Conservation (phyloP, 30 jellyfish, hydroid and myxozoan genomes). For the Morbakka virulenta region DNA sequence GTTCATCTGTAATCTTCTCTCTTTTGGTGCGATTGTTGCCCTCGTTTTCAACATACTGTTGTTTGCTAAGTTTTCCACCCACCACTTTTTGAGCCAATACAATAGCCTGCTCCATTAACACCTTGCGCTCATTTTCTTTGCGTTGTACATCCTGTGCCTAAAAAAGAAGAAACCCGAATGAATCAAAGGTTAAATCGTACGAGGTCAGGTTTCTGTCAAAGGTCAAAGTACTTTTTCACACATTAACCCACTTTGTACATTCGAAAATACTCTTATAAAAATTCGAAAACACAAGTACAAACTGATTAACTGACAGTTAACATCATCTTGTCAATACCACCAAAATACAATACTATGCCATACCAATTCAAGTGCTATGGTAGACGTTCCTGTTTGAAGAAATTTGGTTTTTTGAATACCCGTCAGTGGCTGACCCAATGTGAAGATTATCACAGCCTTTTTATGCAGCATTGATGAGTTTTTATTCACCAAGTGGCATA, state of each 20-base stretch:
- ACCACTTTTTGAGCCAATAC: slow-evolving; percentile 76
- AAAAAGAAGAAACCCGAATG: not conserved
- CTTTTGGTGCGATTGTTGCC: slow-evolving; percentile 60
- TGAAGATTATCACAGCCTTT: too few relatives aligned
- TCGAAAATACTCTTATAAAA: not conserved
- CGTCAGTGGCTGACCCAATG: too few relatives aligned
- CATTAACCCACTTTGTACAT: not conserved
- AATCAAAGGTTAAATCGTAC: not conserved
- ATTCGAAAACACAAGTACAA: too few relatives aligned
- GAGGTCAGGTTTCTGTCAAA: not conserved
- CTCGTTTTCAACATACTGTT: slow-evolving; percentile 81
- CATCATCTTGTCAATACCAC: too few relatives aligned
- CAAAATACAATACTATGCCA: too few relatives aligned
- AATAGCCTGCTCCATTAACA: slow-evolving; percentile 62
- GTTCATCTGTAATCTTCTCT: slow-evolving; percentile 73
- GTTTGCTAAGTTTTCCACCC: slow-evolving; percentile 72
- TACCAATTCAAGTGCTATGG: too few relatives aligned
- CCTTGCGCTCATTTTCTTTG: slow-evolving; percentile 79
- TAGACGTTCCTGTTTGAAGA: too few relatives aligned
- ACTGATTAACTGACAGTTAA: too few relatives aligned
- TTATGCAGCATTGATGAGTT: too few relatives aligned
- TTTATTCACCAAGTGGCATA: too few relatives aligned
- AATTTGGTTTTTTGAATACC: too few relatives aligned
- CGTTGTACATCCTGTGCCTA: slow-evolving; percentile 81
- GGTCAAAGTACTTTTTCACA: not conserved